Percentiles rank a stretch among this genome's conserved stretches.
phyloP scores from a whole-genome alignment of 2,888 invertebrate genomes.

The Latrodectus elegans region DNA sequence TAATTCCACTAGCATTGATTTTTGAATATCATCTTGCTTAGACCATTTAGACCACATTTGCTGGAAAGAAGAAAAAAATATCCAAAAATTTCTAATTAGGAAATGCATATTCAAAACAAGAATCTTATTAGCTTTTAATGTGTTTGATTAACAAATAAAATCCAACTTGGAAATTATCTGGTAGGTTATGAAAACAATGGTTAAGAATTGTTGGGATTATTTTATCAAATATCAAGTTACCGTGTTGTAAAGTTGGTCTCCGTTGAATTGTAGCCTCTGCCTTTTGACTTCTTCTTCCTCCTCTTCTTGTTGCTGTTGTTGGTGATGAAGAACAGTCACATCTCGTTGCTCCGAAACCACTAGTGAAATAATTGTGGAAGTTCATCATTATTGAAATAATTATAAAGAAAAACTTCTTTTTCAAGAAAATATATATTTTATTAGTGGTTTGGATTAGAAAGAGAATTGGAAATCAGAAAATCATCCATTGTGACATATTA shows the following conservation, averaged over 20 bases:
- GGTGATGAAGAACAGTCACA: slow-evolving; percentile 39
- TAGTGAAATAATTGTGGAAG: slow-evolving; percentile 73
- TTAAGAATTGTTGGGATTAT: background rate
- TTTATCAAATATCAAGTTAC: slow-evolving; percentile 41
- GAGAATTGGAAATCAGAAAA: too few species aligned
- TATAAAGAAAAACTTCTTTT: too few species aligned
- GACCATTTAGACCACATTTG: slow-evolving; percentile 69
- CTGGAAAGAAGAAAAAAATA: slow-evolving; percentile 19
- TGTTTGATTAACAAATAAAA: background rate
- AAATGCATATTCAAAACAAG: background rate
- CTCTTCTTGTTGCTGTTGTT: slow-evolving; percentile 38
- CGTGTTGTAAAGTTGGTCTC: slow-evolving; percentile 83
- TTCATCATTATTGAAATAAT: too few species aligned
- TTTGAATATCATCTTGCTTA: slow-evolving; percentile 67
- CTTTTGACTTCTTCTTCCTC: slow-evolving; percentile 88
- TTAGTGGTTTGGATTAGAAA: too few species aligned
- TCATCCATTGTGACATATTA: too few species aligned
- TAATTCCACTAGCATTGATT: slow-evolving; percentile 65
- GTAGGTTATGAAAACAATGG: background rate
- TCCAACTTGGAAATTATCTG: too few species aligned
- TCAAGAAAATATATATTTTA: too few species aligned
- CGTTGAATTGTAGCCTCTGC: slow-evolving; percentile 90
- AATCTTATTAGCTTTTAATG: background rate
- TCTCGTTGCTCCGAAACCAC: slow-evolving; percentile 54
- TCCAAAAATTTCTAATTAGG: background rate